Evolutionary conservation across 2,113 vertebrate species (phyloP).

Genomic region (Mirounga angustirostris): DNA sequence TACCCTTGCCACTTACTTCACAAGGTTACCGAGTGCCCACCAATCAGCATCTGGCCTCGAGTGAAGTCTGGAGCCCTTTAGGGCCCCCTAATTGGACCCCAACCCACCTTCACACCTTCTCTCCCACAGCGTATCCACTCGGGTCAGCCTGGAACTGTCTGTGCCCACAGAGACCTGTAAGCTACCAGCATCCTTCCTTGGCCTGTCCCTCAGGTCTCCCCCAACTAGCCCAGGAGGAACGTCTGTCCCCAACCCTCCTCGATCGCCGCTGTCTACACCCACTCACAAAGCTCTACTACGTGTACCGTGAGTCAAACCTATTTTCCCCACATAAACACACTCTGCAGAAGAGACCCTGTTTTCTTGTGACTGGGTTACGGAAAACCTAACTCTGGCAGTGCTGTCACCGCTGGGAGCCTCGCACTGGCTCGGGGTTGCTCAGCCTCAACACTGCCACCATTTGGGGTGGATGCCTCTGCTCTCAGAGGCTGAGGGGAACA

Average conservation of each 20-base stretch:
- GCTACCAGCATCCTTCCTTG: neutral
- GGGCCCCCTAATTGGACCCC: neutral
- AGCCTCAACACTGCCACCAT: neutral
- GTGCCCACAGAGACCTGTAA: neutral
- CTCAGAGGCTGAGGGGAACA: too few species aligned
- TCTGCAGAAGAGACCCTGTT: neutral
- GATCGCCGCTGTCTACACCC: accelerated
- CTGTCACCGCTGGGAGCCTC: neutral
- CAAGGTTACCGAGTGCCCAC: neutral
- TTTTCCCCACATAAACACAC: neutral
- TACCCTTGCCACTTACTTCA: neutral
- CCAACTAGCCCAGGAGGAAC: neutral
- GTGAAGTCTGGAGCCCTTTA: neutral
- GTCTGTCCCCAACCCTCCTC: too few species aligned
- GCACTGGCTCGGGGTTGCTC: neutral
- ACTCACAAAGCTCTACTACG: too few species aligned
- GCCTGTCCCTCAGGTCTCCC: neutral
- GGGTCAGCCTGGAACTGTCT: neutral
- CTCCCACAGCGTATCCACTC: neutral
- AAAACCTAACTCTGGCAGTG: neutral
- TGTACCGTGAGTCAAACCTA: neutral
- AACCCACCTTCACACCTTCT: neutral
- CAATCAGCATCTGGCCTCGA: neutral
- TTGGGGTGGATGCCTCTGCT: neutral
- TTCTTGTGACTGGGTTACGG: neutral